Conservation (phyloP, 2,797 vertebrate species). For the Mus caroli region DNA sequence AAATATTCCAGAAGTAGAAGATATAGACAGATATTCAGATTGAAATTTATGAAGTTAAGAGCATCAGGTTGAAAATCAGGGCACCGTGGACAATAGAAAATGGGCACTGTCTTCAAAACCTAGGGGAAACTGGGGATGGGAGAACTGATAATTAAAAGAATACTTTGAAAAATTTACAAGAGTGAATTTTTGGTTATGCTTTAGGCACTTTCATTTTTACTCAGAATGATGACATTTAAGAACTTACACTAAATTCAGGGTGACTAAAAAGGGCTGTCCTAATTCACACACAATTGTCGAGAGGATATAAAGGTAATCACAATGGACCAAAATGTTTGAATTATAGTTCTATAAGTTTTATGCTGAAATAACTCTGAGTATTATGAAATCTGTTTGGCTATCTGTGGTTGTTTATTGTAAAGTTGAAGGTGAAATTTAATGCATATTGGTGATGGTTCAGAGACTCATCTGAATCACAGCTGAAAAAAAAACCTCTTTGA, state of each 20-base stretch:
- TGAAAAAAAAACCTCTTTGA: neutral
- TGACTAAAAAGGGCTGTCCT: conserved; percentile 63
- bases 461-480: neutral
- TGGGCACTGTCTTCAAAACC: neutral
- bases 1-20: conserved; percentile 63
- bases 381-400: conserved; percentile 1
- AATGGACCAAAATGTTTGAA: conserved; percentile 32
- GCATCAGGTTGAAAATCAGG: conserved; percentile 55
- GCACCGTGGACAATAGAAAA: conserved; percentile 55
- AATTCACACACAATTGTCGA: conserved; percentile 45
- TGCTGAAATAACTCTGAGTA: neutral
- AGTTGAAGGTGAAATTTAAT: conserved; percentile 61
- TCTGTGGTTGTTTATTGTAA: conserved; percentile 45
- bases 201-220: conserved; percentile 64
- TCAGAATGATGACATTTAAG: neutral
- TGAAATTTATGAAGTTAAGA: conserved; percentile 61
- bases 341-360: conserved; percentile 49
- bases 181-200: conserved; percentile 49
- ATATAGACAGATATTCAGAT: neutral
- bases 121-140: conserved; percentile 39
- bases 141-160: neutral
- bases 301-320: conserved; percentile 17
- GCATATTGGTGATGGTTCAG: neutral
- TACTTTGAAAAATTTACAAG: conserved; percentile 27
- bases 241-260: conserved; percentile 58